A percentile compares a stretch with the other conserved stretches of the same genome.
Conservation (phyloP, 2,113 vertebrate genomes). For the Heliornis fulica region DNA sequence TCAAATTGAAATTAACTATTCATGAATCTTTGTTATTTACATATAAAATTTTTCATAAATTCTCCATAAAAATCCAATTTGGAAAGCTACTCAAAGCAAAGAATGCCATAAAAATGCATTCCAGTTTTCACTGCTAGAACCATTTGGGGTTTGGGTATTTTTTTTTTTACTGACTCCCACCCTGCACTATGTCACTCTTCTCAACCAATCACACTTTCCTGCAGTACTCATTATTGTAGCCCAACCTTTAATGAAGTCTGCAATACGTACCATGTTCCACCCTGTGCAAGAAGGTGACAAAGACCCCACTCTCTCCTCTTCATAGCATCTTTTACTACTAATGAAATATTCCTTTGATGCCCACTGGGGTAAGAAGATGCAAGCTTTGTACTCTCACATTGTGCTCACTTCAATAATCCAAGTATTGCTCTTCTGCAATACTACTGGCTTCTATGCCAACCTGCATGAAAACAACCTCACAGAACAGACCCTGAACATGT, state of each 20-base stretch:
- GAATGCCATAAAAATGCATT: not conserved
- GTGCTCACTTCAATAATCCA: not conserved
- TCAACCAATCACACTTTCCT: not conserved
- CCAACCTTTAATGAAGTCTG: not conserved
- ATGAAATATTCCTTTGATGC: not conserved
- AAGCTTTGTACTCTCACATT: not conserved
- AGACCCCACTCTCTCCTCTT: not conserved
- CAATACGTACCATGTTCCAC: not conserved
- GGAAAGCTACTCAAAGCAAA: not conserved
- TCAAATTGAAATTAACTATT: slow-evolving; percentile 5
- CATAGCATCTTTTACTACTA: not conserved
- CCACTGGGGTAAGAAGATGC: not conserved
- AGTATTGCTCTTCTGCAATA: accelerated
- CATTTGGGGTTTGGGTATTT: no score
- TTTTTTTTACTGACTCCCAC: not conserved
- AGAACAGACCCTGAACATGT: accelerated
- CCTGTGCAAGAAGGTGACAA: not conserved
- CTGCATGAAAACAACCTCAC: accelerated
- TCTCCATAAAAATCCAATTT: not conserved
- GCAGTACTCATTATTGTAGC: not conserved
- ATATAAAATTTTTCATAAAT: not conserved
- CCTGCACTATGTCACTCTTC: accelerated
- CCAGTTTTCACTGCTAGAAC: not conserved
- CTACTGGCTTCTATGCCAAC: not conserved
- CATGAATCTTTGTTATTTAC: not conserved